Base-by-base conservation (phyloP, 2,888 invertebrate genomes). In the Chalcosyrphus nemorum region DNA sequence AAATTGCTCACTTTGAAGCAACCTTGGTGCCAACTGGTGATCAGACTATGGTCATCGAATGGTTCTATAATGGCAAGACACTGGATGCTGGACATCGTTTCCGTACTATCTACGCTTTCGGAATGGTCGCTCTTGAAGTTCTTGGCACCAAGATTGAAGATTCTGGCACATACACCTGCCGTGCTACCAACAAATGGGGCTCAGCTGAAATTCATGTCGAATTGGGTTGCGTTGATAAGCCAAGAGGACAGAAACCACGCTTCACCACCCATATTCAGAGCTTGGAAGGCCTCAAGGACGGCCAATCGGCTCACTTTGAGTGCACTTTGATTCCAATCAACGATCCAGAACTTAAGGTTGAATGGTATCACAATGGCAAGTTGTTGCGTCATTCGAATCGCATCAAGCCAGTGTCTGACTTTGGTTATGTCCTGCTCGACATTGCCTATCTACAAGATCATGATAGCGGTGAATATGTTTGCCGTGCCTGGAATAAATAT, bases 1-100 rank as follows among this genome's bases (percentile, higher is more conserved):
- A 99, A 92, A 96, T 98, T 87, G 98, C 98, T 87, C 99, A 99
- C 91, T 99, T 98, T 91, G 99, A 99, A 92, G 99, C 98, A 38
- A 97, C 97, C 57, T 93, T 99, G 5, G 96, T 97, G 61, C 99
- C 99, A 9, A 95, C 97, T 56, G 97, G 97, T 9, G 98, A 98
- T 89, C 97, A 97, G 91, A 96, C 96, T 21, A 97, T 98, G 97
- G 94, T 95, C 24, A 96, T 98, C 66, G 98, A 98, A 92, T 98
- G 97, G 97, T 97, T 97, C 94, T 98, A 97, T 90, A 98, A 99
- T 91, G 97, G 96, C 29, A 95, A 97, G 90, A 93, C 96, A 1
- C 93, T 97, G 81, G 96, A 96, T 90, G 97, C 97, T 45, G 96
- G 97, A 91, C 97, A 98, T 90, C 95, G 98, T 86, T 95, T 96